Base-by-base conservation (phyloP, 2,888 invertebrate genomes). In the Drosophila suboccidentalis region DNA sequence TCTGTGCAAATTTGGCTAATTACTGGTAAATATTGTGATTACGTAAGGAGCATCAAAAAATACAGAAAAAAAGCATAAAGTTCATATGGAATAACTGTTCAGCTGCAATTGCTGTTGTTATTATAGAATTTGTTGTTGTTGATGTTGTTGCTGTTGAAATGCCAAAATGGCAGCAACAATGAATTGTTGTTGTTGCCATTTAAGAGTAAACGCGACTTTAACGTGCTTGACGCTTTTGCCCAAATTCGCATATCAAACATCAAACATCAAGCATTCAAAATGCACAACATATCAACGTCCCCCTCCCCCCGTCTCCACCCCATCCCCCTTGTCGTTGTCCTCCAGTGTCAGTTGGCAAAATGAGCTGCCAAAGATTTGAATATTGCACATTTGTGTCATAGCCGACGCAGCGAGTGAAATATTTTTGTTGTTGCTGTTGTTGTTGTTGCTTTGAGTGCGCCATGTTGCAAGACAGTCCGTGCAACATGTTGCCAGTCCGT, bases 241-340 rank as follows among this genome's bases (percentile, higher is more conserved):
- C 89, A 86, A 86, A 89, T 87, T 71, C 80, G 85, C 85, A 86
- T 86, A 86, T 86, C 85, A 80, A 66, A 71, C 87, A 80, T 80
- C 81, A 75, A 71, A 72, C 76, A 88, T 87, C 87, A 82, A 77
- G 62, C 77, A 58, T 58, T 78, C 75, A 86, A 84, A 78, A 76
- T 86, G 74, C 68, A 74, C 86, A 84, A 78, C 88, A 80, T 87
- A 85, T 88, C 83, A 78, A 82, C 78, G 82, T 76, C 47, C 19
- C 11, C 10, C 9, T 19, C 6, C 26, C 13, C 39, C 19, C 13
- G 11, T 11, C 29, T 15, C 3, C 41, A 5, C 63, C 19, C 15
- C 3, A 43, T 29, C 19, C 29, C 2, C 13, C 41, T n/a, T 17
- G 4, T 43, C 36, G 55, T 68, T n/a, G 60, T 39, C 50, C 50